Base-by-base conservation (phyloP, 2,888 invertebrate genomes). In the Meta bourneti region DNA sequence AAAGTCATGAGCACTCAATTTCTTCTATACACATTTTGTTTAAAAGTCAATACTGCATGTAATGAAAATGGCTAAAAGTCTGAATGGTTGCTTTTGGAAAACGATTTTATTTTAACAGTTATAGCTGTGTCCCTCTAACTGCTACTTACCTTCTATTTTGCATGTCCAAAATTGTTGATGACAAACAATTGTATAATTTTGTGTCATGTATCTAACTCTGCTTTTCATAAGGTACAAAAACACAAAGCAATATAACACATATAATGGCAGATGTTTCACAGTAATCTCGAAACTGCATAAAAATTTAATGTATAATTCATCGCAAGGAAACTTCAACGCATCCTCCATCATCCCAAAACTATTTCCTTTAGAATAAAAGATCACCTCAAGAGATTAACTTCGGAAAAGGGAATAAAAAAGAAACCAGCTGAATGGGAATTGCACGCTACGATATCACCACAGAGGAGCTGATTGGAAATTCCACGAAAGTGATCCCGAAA, bases 341-440 rank as follows among this genome's bases (percentile, higher is more conserved):
- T 5, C 16, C 16, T 61, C 4, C 4, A 5, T 61, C 6, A 61
- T 61, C 11, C 1, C 9, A 61, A 61, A 61, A 61, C 9, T 8
- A 11, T 61, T 61, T 7, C 6, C 61, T 61, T 61, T 7, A 11
- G 11, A 61, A 16, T 16, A 16, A 16, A 16, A 61, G 7, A 61
- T 61, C 16, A 8, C 11, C 16, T 61, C 16, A 9, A 61, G 16
- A 61, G 11, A 52, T 9, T n/a, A 13, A 9, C 51, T 48, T 20
- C 11, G 34, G 48, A 7, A 13, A 13, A 78, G 0, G 20, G 2
- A 19, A 20, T 48, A 6, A 20, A 74, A 9, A 6, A 34, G 11
- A 34, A 34, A 13, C 20, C 74, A 74, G 74, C 61, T n/a, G 82
- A 82, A 74, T 84, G 34, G 72, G 74, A 84, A 84, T 48, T 54